Percentiles rank a stretch among this genome's conserved stretches.
These are phyloP conservation scores for Pomatostomus ruficeps DNA, from an alignment of 2,113 vertebrate genomes.

Conservation along the genomic window DNA sequence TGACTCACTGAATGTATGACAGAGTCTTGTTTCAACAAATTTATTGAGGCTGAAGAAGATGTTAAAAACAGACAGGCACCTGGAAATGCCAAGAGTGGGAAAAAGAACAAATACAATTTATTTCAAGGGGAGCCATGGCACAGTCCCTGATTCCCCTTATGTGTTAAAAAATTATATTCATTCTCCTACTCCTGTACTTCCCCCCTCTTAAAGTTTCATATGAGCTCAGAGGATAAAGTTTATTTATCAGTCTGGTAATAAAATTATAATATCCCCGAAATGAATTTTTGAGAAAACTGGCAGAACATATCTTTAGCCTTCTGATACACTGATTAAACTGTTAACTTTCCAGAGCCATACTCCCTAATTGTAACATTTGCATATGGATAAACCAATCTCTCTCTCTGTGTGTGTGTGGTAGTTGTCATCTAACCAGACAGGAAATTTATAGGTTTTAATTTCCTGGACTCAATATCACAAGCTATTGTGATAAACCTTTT, in stretches of 20 bases:
- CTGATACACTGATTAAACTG: neutral
- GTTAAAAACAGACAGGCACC: constrained; percentile 58
- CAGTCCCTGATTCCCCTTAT: neutral
- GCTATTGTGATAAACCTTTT: neutral
- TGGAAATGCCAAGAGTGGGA: constrained; percentile 14
- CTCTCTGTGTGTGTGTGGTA: accelerated
- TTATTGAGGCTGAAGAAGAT: constrained; percentile 49
- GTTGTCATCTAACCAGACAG: neutral
- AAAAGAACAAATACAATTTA: constrained; percentile 26
- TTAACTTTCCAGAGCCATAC: neutral
- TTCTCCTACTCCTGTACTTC: neutral
- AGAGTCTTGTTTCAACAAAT: constrained; percentile 48
- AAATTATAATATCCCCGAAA: neutral
- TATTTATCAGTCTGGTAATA: constrained; percentile 35
- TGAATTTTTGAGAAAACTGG: neutral
- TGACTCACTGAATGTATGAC: constrained; percentile 34
- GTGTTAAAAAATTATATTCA: neutral
- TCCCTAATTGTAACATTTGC: neutral
- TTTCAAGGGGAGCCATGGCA: neutral
- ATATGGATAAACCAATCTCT: neutral
- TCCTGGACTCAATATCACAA: neutral
- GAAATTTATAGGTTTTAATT: constrained; percentile 21
- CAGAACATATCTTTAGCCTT: neutral
- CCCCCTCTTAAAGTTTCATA: neutral
- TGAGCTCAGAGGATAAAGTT: neutral